Percentiles rank a stretch among this genome's conserved stretches.
Conservation (phyloP, 2,797 vertebrate species). For the Paguma larvata region DNA sequence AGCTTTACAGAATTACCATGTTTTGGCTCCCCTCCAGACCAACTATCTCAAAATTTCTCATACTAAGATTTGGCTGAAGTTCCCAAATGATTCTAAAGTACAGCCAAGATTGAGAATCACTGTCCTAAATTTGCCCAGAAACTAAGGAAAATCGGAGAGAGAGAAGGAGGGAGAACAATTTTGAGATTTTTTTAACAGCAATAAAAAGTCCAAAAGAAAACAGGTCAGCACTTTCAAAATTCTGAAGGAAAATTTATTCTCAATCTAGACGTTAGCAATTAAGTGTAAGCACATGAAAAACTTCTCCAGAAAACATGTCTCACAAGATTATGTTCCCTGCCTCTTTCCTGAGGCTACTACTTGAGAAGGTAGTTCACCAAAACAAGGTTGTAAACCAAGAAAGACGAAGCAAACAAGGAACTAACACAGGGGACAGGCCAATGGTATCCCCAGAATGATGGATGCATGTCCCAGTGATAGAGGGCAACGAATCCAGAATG, state of each 20-base stretch:
- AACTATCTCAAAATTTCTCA: constrained; percentile 16
- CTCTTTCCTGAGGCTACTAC: not conserved
- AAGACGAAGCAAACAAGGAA: not conserved
- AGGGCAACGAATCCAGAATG: not conserved
- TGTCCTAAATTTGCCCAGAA: not conserved
- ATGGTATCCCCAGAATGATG: not conserved
- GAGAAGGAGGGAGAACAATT: not conserved
- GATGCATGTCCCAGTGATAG: not conserved
- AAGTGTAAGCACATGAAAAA: not conserved
- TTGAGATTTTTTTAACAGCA: not conserved
- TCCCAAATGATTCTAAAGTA: not conserved
- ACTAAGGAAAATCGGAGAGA: not conserved
- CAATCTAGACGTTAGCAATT: not conserved
- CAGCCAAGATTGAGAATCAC: not conserved
- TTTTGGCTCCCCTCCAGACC: not conserved
- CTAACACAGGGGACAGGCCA: not conserved
- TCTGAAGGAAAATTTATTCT: not conserved
- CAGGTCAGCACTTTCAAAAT: not conserved
- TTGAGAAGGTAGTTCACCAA: not conserved
- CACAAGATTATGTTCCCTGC: not conserved
- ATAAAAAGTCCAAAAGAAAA: not conserved
- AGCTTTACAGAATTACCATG: not conserved
- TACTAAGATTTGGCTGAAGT: not conserved
- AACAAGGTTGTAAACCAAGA: not conserved
- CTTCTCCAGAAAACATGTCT: not conserved